Evolutionary conservation across 2,797 vertebrate species (phyloP).

Genomic region (Tauraco hartlaubi): DNA sequence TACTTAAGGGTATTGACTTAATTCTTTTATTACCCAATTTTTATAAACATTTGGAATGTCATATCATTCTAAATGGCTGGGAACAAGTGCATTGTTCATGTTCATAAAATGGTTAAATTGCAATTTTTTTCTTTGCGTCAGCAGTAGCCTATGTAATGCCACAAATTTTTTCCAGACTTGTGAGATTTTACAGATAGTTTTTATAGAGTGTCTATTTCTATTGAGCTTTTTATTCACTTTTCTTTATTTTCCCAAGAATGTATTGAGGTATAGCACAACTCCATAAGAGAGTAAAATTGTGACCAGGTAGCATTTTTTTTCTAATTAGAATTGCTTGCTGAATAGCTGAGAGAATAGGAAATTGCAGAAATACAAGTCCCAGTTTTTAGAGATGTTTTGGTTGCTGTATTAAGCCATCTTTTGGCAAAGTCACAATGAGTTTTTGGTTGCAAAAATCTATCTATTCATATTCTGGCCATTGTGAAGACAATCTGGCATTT

Average conservation of each 20-base stretch:
- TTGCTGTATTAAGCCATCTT: conserved; percentile 3
- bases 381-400: conserved; percentile 16
- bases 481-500: conserved; percentile 22
- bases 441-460: conserved; percentile 24
- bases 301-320: neutral
- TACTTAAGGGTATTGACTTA: conserved; percentile 71
- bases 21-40: conserved; percentile 74
- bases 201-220: conserved; percentile 55
- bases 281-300: neutral
- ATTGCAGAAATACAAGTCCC: conserved; percentile 32
- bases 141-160: conserved; percentile 41
- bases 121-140: conserved; percentile 9
- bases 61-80: conserved; percentile 69
- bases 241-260: conserved; percentile 17
- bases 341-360: neutral
- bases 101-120: conserved; percentile 61
- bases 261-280: conserved; percentile 4
- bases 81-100: conserved; percentile 67
- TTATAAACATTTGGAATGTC: conserved; percentile 73
- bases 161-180: conserved; percentile 58
- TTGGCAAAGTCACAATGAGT: conserved; percentile 32
- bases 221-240: conserved; percentile 42
- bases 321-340: neutral
- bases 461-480: neutral
- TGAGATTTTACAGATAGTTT: conserved; percentile 35